These are phyloP conservation scores for Iphiclides podalirius DNA, from an alignment of 2,888 invertebrate genomes.

Conservation along the genomic window DNA sequence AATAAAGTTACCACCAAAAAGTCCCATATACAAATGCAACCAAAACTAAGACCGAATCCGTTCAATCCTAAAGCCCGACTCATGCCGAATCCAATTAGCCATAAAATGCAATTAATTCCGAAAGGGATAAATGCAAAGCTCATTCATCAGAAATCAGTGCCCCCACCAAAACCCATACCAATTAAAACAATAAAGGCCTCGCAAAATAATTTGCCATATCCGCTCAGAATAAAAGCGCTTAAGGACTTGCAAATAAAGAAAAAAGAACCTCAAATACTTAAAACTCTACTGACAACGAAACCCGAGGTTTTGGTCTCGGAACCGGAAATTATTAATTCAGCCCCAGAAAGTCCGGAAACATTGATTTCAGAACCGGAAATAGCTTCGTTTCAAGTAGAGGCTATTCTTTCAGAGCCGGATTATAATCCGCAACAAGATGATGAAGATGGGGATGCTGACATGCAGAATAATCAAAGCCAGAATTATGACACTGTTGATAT, in stretches of 20 bases:
- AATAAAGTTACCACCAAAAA: constrained; percentile 65
- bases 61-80: constrained; percentile 73
- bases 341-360: constrained; percentile 74
- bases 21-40: constrained; percentile 51
- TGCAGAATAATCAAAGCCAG: constrained; percentile 52
- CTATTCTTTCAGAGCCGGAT: constrained; percentile 71
- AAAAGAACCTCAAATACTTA: constrained; percentile 75
- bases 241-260: constrained; percentile 75
- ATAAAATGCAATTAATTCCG: constrained; percentile 64
- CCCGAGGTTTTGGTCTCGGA: constrained; percentile 71
- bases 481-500: constrained; percentile 72
- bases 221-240: constrained; percentile 72
- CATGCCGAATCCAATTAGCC: constrained; percentile 73
- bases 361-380: constrained; percentile 76
- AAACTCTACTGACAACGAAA: constrained; percentile 69
- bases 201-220: constrained; percentile 70
- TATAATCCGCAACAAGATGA: constrained; percentile 46
- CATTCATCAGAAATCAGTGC: constrained; percentile 47
- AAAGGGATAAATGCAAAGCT: constrained; percentile 55
- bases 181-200: constrained; percentile 52
- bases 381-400: constrained; percentile 74
- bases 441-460: constrained; percentile 47
- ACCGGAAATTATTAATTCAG: constrained; percentile 73
- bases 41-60: constrained; percentile 71
- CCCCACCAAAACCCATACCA: constrained; percentile 65